phyloP scores from a whole-genome alignment of 2,888 invertebrate genomes.

The Acrobasis repandana region DNA sequence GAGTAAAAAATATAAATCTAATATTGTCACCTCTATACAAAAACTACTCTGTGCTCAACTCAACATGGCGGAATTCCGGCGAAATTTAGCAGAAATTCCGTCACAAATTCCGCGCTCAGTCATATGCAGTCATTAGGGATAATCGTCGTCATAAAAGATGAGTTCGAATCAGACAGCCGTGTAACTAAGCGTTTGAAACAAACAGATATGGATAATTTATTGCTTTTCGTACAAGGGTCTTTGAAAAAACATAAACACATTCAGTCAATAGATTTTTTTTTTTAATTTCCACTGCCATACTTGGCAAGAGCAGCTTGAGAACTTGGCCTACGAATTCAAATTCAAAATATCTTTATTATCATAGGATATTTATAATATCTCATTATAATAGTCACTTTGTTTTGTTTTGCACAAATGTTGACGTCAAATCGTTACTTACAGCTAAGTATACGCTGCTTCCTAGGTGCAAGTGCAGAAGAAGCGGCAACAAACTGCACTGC shows the following conservation, averaged over 20 bases:
- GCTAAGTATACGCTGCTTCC: no score
- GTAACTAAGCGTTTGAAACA: slow-evolving; percentile 2
- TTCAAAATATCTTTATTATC: no score
- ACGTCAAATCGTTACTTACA: no score
- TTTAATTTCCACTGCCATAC: no score
- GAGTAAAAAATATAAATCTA: background rate
- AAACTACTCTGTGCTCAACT: background rate
- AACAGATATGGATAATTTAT: slow-evolving; percentile 8
- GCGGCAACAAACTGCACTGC: no score
- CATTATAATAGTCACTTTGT: no score
- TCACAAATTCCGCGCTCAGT: slow-evolving; percentile 2
- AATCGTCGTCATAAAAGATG: slow-evolving; percentile 20
- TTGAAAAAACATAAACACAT: background rate
- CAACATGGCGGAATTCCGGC: background rate
- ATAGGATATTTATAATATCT: no score
- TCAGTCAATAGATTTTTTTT: no score
- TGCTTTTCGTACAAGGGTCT: slow-evolving; percentile 7
- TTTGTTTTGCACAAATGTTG: no score
- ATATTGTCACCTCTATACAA: background rate
- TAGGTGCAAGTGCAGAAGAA: no score
- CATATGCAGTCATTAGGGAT: slow-evolving; percentile 25
- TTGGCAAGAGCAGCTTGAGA: no score
- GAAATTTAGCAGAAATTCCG: slow-evolving; percentile 12
- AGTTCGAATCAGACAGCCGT: slow-evolving; percentile 13
- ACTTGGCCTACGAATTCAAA: no score